These are phyloP conservation scores for Drosophila ambigua DNA, from an alignment of 1,140 invertebrate species.

Conservation along the genomic window DNA sequence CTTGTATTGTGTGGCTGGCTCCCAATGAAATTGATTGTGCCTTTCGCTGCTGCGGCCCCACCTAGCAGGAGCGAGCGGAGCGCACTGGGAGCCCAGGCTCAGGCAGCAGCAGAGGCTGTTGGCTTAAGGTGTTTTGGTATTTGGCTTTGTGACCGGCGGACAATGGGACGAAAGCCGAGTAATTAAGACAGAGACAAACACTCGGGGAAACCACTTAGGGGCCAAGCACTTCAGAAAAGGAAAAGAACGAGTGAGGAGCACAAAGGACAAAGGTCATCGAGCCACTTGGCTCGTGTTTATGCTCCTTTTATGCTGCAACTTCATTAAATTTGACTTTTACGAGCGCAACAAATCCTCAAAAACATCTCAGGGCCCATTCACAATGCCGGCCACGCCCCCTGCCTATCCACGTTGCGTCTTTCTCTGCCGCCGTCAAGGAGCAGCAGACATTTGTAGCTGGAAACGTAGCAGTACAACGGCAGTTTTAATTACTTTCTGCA, in stretches of 20 bases:
- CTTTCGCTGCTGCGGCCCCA: constrained; percentile 40
- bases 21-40: constrained; percentile 61
- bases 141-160: constrained; percentile 36
- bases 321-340: constrained; percentile 76
- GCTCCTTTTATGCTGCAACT: constrained; percentile 73
- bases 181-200: constrained; percentile 59
- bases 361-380: constrained; percentile 47
- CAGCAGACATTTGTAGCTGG: constrained; percentile 2
- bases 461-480: constrained; percentile 64
- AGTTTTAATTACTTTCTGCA: constrained; percentile 80
- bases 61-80: not conserved
- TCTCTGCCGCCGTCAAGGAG: not conserved
- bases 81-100: not conserved
- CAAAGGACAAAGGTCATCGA: constrained; percentile 50
- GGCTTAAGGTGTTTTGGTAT: constrained; percentile 55
- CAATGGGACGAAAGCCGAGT: constrained; percentile 41
- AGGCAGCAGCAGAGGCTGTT: constrained; percentile 26
- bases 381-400: constrained; percentile 29
- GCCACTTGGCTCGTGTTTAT: constrained; percentile 47
- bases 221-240: constrained; percentile 9
- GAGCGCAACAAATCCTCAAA: constrained; percentile 67
- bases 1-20: constrained; percentile 18
- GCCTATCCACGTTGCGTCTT: not conserved
- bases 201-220: constrained; percentile 32
- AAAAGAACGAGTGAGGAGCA: not conserved